phyloP scores from a whole-genome alignment of 2,113 vertebrate genomes.

The Mola mola region DNA sequence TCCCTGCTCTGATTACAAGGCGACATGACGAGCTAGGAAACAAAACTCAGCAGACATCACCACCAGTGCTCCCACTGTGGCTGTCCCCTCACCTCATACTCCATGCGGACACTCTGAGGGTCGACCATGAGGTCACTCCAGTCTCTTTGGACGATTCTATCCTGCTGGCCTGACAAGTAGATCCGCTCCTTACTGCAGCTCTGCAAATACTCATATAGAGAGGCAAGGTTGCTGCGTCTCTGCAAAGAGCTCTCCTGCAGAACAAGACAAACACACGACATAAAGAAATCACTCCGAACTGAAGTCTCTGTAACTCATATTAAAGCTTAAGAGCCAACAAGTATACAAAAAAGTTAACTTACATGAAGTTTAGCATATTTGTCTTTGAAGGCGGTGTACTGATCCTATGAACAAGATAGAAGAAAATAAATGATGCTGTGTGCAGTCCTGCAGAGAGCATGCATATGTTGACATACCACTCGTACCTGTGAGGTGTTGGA shows the following conservation, averaged over 20 bases:
- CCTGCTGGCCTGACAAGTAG: slow-evolving; percentile 87
- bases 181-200: slow-evolving; percentile 89
- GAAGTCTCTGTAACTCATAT: too few relatives aligned
- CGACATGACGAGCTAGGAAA: background rate
- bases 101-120: slow-evolving; percentile 75
- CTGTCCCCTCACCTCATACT: slow-evolving; percentile 86
- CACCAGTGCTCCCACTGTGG: background rate
- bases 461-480: too few relatives aligned
- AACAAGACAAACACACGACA: slow-evolving; percentile 4
- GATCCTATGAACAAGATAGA: slow-evolving; percentile 63
- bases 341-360: slow-evolving; percentile 67
- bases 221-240: slow-evolving; percentile 83
- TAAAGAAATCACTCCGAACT: background rate
- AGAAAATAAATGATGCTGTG: background rate
- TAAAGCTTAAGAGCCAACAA: background rate
- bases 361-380: slow-evolving; percentile 87
- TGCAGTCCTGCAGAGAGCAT: background rate
- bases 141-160: slow-evolving; percentile 87
- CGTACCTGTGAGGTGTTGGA: slow-evolving; percentile 2
- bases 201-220: slow-evolving; percentile 92
- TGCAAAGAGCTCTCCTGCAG: slow-evolving; percentile 85
- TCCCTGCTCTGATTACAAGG: background rate
- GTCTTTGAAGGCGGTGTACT: slow-evolving; percentile 78
- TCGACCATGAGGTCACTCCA: slow-evolving; percentile 93
- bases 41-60: background rate